Conservation (phyloP, 2,113 vertebrate genomes). For the Salvelinus alpinus region DNA sequence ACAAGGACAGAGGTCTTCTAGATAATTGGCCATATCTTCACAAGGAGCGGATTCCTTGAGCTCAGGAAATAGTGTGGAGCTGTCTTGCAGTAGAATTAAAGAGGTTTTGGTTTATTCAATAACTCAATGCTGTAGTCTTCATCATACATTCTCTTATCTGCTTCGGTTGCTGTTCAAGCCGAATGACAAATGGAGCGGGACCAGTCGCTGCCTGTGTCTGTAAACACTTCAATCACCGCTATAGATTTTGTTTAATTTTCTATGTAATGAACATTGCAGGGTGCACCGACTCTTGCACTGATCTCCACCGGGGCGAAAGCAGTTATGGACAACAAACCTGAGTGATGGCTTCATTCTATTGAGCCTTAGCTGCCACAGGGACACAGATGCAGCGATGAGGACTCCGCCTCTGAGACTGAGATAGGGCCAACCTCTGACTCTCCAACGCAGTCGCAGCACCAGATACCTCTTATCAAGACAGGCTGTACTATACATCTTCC, state of each 20-base stretch:
- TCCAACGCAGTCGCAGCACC: constrained; percentile 48
- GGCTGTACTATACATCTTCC: constrained; percentile 55
- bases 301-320: constrained; percentile 22
- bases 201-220: constrained; percentile 7
- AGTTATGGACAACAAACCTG: constrained; percentile 29
- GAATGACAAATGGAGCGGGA: constrained; percentile 22
- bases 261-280: constrained; percentile 38
- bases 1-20: constrained; percentile 34
- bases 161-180: constrained; percentile 24
- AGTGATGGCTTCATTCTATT: constrained; percentile 46
- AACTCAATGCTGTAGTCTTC: constrained; percentile 36
- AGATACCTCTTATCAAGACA: constrained; percentile 68
- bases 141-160: constrained; percentile 43
- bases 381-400: constrained; percentile 15
- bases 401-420: constrained; percentile 46
- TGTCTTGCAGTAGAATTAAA: constrained; percentile 35
- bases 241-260: constrained; percentile 51
- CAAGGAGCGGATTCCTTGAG: constrained; percentile 52
- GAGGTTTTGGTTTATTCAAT: constrained; percentile 44
- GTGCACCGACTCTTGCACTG: constrained; percentile 1
- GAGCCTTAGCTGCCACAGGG: constrained; percentile 20
- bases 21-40: constrained; percentile 42
- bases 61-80: constrained; percentile 21
- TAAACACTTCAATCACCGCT: constrained; percentile 42
- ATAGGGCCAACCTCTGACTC: constrained; percentile 65